phyloP scores from a whole-genome alignment of 2,113 vertebrate genomes.

The Eidolon helvum region DNA sequence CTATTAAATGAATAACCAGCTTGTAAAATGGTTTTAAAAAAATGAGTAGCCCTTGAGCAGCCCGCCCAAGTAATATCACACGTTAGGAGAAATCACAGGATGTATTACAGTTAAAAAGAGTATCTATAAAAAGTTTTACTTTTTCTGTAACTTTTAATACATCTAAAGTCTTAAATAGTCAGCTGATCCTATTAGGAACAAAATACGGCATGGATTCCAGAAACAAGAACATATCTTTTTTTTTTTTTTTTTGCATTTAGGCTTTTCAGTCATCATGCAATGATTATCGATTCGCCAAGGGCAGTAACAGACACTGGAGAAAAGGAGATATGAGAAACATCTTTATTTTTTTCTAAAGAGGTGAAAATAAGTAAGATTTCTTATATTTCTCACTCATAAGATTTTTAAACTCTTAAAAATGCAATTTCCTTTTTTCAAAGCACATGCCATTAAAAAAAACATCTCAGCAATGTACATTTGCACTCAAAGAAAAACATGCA shows the following conservation, averaged over 20 bases:
- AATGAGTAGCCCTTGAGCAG: conserved; percentile 2
- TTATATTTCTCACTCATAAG: conserved; percentile 82
- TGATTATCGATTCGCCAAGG: conserved; percentile 84
- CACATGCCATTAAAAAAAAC: conserved; percentile 81
- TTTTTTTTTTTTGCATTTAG: conserved; percentile 61
- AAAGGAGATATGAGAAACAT: conserved; percentile 79
- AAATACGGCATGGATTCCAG: conserved; percentile 79
- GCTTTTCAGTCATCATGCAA: conserved; percentile 70
- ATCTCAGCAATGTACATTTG: conserved; percentile 83
- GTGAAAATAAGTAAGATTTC: conserved; percentile 82
- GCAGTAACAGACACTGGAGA: conserved; percentile 77
- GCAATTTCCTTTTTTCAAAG: conserved; percentile 81
- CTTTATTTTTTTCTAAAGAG: conserved; percentile 80
- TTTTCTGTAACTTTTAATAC: conserved; percentile 77
- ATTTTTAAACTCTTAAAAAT: conserved; percentile 85
- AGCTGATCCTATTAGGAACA: conserved; percentile 75
- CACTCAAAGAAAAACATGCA: conserved; percentile 85
- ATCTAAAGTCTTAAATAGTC: conserved; percentile 75
- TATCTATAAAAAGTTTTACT: conserved; percentile 79
- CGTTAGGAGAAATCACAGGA: conserved; percentile 68
- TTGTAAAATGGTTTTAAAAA: conserved; percentile 43
- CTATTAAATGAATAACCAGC: background rate
- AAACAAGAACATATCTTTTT: conserved; percentile 27
- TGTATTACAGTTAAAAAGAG: conserved; percentile 71
- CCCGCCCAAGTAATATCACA: conserved; percentile 53